Percentiles rank a stretch among this genome's conserved stretches.
Conservation (phyloP, 2,797 vertebrate genomes). For the Dryobates pubescens region DNA sequence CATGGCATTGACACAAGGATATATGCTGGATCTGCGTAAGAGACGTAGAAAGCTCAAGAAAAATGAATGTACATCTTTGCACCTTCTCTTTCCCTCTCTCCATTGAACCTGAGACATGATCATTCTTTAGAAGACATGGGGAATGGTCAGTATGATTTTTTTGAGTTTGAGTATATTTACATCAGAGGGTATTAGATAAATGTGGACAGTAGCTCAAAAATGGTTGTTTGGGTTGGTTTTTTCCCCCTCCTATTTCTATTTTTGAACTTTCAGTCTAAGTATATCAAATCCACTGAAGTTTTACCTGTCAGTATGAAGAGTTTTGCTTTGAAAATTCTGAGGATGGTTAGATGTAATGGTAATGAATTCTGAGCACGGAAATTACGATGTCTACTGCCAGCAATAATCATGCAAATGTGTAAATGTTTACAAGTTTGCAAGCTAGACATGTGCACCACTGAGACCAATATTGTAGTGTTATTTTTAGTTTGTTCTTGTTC, state of each 20-base stretch:
- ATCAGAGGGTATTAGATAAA: background rate
- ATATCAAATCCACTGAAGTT: background rate
- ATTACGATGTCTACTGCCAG: slow-evolving; percentile 53
- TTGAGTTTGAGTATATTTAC: background rate
- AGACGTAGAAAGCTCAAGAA: background rate
- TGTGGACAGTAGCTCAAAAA: background rate
- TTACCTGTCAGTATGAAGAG: background rate
- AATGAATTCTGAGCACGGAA: slow-evolving; percentile 49
- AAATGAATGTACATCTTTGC: fast-evolving
- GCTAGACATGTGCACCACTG: slow-evolving; percentile 51
- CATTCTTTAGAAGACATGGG: background rate
- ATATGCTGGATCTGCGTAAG: background rate
- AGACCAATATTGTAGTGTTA: slow-evolving; percentile 52
- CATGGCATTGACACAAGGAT: fast-evolving
- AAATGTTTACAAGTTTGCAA: slow-evolving; percentile 73
- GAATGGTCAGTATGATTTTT: background rate
- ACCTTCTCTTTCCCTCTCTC: background rate
- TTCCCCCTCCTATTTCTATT: background rate
- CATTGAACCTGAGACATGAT: background rate
- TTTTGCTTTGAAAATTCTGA: slow-evolving; percentile 35
- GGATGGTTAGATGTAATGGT: slow-evolving; percentile 16
- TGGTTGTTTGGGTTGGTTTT: no score
- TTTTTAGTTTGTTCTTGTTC: slow-evolving; percentile 39
- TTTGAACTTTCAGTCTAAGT: background rate
- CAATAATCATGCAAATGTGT: slow-evolving; percentile 66